Evolutionary conservation across 2,888 invertebrate species (phyloP).

Genomic region (Bembecia ichneumoniformis): DNA sequence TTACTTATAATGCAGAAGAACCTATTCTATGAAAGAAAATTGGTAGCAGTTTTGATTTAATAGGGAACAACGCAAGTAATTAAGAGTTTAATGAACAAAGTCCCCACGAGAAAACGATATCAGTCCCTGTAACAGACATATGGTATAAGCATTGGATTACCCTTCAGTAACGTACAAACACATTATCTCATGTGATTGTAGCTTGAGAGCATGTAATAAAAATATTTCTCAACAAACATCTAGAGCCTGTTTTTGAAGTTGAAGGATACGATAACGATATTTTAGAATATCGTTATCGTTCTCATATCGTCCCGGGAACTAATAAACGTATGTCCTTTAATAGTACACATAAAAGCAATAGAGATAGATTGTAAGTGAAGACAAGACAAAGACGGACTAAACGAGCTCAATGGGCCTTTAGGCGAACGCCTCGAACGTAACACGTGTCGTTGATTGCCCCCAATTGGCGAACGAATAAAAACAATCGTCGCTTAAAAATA

Average conservation of each 20-base stretch:
- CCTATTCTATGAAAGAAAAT: too few species aligned
- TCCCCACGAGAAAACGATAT: background rate
- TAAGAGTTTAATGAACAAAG: too few species aligned
- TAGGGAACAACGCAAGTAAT: too few species aligned
- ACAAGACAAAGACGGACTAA: conserved; percentile 1
- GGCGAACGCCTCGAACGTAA: conserved; percentile 54
- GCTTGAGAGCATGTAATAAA: conserved; percentile 47
- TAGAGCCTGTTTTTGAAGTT: background rate
- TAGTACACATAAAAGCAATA: conserved; percentile 9
- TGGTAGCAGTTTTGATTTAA: too few species aligned
- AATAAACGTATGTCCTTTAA: conserved; percentile 5
- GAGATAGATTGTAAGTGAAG: background rate
- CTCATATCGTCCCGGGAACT: background rate
- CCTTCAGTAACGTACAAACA: conserved; percentile 39
- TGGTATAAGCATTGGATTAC: conserved; percentile 49
- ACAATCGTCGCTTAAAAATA: conserved; percentile 72
- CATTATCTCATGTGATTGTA: conserved; percentile 55
- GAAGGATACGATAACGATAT: too few species aligned
- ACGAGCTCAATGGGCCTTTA: conserved; percentile 52
- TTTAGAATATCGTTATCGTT: too few species aligned
- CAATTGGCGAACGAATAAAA: conserved; percentile 73
- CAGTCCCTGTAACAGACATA: conserved; percentile 27
- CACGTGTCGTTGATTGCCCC: conserved; percentile 71
- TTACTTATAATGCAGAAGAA: too few species aligned
- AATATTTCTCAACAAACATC: conserved; percentile 39